Base-by-base conservation (phyloP, 1,140 invertebrate genomes). In the Zophobas atratus region DNA sequence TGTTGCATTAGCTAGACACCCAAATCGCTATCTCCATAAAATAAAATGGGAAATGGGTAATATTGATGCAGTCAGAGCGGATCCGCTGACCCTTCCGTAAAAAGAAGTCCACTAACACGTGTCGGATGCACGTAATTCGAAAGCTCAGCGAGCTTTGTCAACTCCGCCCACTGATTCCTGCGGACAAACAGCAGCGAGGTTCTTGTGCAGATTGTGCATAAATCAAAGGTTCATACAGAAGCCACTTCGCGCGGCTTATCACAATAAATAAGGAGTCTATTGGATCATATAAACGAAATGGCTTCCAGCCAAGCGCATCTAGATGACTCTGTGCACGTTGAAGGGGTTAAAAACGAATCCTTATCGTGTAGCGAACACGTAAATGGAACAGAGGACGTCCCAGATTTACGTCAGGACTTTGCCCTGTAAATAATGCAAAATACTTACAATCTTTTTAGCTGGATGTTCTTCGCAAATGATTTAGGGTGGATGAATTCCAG, bases 361-460 rank as follows among this genome's bases (percentile, higher is more conserved):
- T 79, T 79, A 79, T 79, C 78, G 70, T 57, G 49, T 73, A 71
- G 57, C 55, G 53, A 71, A 79, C 74, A 75, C 78, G 72, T 75
- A 79, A 79, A 76, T 79, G 70, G 77, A 63, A 63, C 73, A 76
- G 32, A 70, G 43, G 71, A 60, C 72, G 77, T 75, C 72, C 77
- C 74, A 73, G 60, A 78, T 78, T 78, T 75, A 78, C 51, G 73
- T 35, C 43, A 5, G 43, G 36, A 33, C 53, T 41, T 70, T 39
- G 43, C 53, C 56, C 48, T 67, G 57, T 6, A 78, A 77, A 51
- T 72, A 51, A 43, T 63, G 48, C 70, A 38, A 49, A 46, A 79
- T 83, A 87, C 86, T 87, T 82, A 89, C 86, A 91, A 85, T 84
- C 88, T 87, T 83, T 90, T 90, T 70, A 91, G 84, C 79, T 88